These are phyloP conservation scores for Calameuta filiformis DNA, from an alignment of 2,888 invertebrate genomes.

Conservation along the genomic window DNA sequence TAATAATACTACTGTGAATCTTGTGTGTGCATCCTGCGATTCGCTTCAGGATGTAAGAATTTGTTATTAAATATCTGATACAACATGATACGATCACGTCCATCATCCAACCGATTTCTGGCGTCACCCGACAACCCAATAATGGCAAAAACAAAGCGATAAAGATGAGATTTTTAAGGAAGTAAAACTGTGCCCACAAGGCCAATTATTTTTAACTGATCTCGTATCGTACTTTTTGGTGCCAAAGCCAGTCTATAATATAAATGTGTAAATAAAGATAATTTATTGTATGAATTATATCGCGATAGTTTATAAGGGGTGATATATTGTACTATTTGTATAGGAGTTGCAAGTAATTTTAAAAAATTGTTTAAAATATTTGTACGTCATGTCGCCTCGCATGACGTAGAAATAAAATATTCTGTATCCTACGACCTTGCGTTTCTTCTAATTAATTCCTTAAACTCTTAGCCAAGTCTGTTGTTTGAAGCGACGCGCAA, in stretches of 20 bases:
- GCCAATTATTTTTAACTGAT: constrained; percentile 27
- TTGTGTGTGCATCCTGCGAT: too few relatives aligned
- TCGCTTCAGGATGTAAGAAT: too few relatives aligned
- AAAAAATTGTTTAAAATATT: constrained; percentile 54
- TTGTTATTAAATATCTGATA: too few relatives aligned
- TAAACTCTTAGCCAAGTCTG: too few relatives aligned
- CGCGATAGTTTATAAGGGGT: constrained; percentile 29
- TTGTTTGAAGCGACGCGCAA: too few relatives aligned
- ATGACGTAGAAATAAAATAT: constrained; percentile 52
- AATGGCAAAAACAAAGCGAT: not conserved
- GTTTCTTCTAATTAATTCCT: not conserved
- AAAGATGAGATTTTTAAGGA: constrained; percentile 7
- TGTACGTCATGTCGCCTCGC: constrained; percentile 48
- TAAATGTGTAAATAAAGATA: constrained; percentile 55
- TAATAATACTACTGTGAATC: too few relatives aligned
- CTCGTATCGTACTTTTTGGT: constrained; percentile 34
- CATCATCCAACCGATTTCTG: too few relatives aligned
- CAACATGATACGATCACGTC: too few relatives aligned
- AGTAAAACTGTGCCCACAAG: constrained; percentile 15
- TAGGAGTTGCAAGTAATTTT: constrained; percentile 57
- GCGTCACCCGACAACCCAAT: too few relatives aligned
- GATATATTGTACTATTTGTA: constrained; percentile 57
- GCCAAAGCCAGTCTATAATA: constrained; percentile 46
- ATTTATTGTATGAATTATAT: constrained; percentile 33
- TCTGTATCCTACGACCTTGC: constrained; percentile 32